Base-by-base conservation (phyloP, 2,888 invertebrate species). In the Aelia acuminata region DNA sequence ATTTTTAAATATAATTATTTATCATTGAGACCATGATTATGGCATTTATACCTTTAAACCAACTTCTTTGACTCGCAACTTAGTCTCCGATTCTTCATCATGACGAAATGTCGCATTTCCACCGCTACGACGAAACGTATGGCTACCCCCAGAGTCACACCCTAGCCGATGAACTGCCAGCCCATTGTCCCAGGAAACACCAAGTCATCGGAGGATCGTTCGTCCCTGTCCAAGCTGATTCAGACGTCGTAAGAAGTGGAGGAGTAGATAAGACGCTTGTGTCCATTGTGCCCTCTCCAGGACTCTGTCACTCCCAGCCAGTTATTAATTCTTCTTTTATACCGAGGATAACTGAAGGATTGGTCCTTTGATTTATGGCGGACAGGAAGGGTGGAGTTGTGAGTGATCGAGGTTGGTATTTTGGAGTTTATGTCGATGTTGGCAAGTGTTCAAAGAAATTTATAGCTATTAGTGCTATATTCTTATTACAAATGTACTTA, bases 121-220 rank as follows among this genome's bases (percentile, higher is more conserved):
- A 70, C 18, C 20, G 15, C 63, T 0, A 31, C 7, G 31, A 35
- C 35, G 35, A 20, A 70, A 70, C 63, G 31, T 22, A 70, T 70
- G 63, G 63, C 63, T 80, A 80, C 80, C 80, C n/a, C 39, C 22
- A 5, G 80, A 80, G 80, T 43, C 80, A 80, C 80, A 39, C 80
- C 39, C 80, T 47, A 47, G 31, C 80, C 39, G 80, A 80, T 39
- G 80, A 80, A 80, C 80, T 80, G 80, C 43, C 43, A n/a, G 80
- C n/a, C 80, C 80, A 80, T 39, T 39, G 43, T 47, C 43, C 43
- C 43, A 43, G 50, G 57, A 85, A 35, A 22, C 85, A 1, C 22
- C 85, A 8, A 85, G 85, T 85, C 85, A 85, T 53, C 39, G 31
- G 35, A 26, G n/a, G 85, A 53, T 85, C 85, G 53, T 85, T 53